Evolutionary conservation across 35 echinoderm and acorn worm species (phyloP).

Genomic region (Stichopus chloronotus): DNA sequence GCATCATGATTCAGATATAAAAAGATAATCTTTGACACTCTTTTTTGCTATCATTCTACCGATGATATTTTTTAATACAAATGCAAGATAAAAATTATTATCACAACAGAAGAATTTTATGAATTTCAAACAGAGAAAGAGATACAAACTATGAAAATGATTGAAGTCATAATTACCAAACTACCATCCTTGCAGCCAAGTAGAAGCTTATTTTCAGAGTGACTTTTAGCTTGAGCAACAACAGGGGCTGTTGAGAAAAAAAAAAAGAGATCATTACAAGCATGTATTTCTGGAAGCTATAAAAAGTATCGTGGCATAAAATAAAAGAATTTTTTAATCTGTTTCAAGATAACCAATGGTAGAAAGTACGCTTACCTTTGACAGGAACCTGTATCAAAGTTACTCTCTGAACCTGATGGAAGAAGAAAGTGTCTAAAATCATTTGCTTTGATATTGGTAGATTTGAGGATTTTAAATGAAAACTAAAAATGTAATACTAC

Average conservation of each 20-base stretch:
- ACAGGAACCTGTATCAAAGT: constrained; percentile 65
- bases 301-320: neutral
- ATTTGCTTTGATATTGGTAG: neutral
- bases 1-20: too few relatives aligned
- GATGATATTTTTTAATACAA: too few relatives aligned
- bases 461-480: too few relatives aligned
- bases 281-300: neutral
- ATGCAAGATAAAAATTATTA: too few relatives aligned
- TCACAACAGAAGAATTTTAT: neutral
- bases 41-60: too few relatives aligned
- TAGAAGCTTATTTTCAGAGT: constrained; percentile 88
- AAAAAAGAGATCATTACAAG: neutral
- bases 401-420: constrained; percentile 63
- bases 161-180: constrained; percentile 65
- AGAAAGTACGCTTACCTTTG: constrained; percentile 35
- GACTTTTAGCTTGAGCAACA: constrained; percentile 75
- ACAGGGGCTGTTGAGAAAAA: constrained; percentile 69
- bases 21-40: too few relatives aligned
- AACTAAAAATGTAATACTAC: too few relatives aligned
- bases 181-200: constrained; percentile 88
- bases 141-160: neutral
- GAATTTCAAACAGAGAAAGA: neutral
- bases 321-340: neutral
- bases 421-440: neutral
- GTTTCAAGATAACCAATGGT: neutral